Evolutionary conservation across 2,113 vertebrate genomes (phyloP).

Genomic region (Myanophis thanlyinensis): DNA sequence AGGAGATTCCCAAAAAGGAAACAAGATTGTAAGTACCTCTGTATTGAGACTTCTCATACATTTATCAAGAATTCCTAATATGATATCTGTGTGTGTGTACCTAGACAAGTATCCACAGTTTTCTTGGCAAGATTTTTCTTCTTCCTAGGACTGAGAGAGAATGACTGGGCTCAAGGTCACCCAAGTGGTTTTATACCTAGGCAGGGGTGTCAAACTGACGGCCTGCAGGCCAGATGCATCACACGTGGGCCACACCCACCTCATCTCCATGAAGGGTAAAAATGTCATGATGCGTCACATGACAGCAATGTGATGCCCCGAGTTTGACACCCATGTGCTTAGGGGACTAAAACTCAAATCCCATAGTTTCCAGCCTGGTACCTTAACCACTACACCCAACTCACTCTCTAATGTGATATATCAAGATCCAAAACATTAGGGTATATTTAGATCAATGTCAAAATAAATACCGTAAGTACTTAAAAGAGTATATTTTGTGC

Average conservation of each 20-base stretch:
- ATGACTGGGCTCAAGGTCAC: neutral
- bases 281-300: too few species aligned
- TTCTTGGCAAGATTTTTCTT: too few species aligned
- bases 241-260: too few species aligned
- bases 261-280: too few species aligned
- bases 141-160: neutral
- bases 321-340: too few species aligned
- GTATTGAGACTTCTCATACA: neutral
- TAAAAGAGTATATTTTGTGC: neutral
- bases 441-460: neutral
- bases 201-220: too few species aligned
- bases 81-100: neutral
- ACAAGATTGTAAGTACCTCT: neutral
- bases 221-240: too few species aligned
- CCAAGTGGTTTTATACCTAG: neutral
- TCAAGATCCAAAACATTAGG: neutral
- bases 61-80: neutral
- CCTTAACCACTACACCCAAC: neutral
- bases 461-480: neutral
- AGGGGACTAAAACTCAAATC: neutral
- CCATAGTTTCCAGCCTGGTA: neutral
- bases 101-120: too few species aligned
- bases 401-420: too few species aligned
- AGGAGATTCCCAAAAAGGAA: neutral
- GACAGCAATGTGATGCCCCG: too few species aligned